phyloP scores from a whole-genome alignment of 2,797 vertebrate species.

The Heterohyrax brucei region DNA sequence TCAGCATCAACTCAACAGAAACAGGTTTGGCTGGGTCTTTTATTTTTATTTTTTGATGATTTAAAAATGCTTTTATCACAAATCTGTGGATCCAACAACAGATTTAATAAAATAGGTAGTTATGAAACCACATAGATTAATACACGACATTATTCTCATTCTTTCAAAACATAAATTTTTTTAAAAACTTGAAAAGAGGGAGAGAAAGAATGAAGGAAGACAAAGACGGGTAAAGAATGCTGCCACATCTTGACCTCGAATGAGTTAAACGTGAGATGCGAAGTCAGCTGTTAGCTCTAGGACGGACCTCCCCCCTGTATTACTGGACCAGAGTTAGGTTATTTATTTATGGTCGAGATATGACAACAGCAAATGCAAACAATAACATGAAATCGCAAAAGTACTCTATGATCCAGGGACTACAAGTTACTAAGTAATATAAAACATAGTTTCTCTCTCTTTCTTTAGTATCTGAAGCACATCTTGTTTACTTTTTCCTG shows the following conservation, averaged over 20 bases:
- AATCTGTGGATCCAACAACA: neutral
- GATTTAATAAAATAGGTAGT: neutral
- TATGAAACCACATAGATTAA: conserved; percentile 1
- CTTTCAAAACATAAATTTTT: neutral
- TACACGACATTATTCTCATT: conserved; percentile 14
- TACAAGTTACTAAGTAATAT: neutral
- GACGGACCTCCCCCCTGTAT: neutral
- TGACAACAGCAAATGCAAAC: no score
- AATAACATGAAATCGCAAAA: neutral
- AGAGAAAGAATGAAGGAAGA: neutral
- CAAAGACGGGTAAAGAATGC: neutral
- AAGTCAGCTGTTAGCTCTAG: neutral
- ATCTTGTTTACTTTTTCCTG: neutral
- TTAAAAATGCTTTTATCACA: conserved; percentile 43
- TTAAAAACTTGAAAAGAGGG: neutral
- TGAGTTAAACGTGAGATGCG: neutral
- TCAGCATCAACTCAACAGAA: no score
- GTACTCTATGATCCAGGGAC: neutral
- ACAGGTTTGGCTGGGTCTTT: no score
- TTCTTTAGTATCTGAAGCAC: neutral
- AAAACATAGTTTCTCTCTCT: neutral
- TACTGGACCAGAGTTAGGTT: neutral
- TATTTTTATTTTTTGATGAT: no score
- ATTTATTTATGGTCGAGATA: neutral
- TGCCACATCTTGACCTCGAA: neutral